Evolutionary conservation across 1,140 invertebrate genomes (phyloP).

Genomic region (Globodera rostochiensis): DNA sequence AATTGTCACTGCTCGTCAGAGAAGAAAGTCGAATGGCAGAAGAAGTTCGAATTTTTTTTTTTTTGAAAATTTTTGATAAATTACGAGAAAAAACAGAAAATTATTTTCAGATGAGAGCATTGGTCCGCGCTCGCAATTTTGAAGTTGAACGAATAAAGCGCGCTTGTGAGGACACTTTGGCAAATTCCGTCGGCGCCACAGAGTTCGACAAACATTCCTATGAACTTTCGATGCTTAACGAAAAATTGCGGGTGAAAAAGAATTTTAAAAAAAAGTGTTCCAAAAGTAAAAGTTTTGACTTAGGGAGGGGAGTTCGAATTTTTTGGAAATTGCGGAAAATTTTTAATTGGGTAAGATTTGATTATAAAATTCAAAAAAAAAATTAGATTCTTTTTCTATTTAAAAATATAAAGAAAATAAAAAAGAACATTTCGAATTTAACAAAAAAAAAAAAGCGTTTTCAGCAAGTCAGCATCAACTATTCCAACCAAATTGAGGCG

Average conservation of each 20-base stretch:
- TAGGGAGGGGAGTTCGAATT: no score
- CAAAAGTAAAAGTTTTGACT: no score
- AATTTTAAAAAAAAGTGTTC: background rate
- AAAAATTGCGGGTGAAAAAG: background rate
- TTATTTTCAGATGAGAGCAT: conserved; percentile 4
- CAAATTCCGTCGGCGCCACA: background rate
- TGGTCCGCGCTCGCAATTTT: conserved; percentile 6
- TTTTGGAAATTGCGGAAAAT: no score
- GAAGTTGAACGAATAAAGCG: conserved; percentile 1
- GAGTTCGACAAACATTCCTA: conserved; percentile 5
- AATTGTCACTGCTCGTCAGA: background rate
- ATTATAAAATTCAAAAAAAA: no score
- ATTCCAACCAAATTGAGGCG: conserved; percentile 51
- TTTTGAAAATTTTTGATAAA: background rate
- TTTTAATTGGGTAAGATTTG: no score
- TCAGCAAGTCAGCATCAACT: conserved; percentile 46
- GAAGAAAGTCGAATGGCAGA: conserved; percentile 6
- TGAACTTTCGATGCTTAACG: conserved; percentile 12
- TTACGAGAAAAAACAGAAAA: background rate
- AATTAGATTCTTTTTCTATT: no score
- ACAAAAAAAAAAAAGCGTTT: background rate
- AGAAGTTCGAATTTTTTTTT: background rate
- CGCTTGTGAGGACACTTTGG: background rate
- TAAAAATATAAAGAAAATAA: no score
- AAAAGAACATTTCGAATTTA: no score